Conservation (phyloP, 1,140 invertebrate species). For the Caenorhabditis tropicalis region DNA sequence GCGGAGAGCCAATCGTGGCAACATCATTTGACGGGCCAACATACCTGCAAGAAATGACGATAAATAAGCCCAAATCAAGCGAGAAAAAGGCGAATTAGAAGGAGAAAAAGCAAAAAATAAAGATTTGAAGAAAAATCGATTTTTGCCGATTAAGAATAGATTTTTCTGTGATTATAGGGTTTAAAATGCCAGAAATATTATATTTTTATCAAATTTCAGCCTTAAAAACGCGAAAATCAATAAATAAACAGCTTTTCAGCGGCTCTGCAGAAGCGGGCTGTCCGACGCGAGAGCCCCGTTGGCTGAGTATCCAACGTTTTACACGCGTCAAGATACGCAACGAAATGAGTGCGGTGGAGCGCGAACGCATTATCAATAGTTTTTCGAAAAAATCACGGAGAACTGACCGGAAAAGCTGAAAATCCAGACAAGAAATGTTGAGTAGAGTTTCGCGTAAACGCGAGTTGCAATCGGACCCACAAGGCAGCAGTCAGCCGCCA, state of each 20-base stretch:
- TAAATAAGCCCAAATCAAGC: neutral
- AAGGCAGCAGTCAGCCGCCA: neutral
- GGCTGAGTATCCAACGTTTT: slow-evolving; percentile 15
- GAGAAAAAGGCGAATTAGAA: neutral
- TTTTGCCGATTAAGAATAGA: too few species aligned
- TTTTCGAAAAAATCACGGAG: neutral
- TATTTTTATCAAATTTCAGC: neutral
- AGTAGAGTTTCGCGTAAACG: neutral
- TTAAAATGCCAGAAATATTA: too few species aligned
- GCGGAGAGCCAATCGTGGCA: slow-evolving; percentile 63
- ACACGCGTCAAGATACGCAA: slow-evolving; percentile 28
- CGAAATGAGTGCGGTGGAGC: neutral
- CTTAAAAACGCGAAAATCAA: neutral
- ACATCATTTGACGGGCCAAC: slow-evolving; percentile 61
- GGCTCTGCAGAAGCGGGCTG: neutral
- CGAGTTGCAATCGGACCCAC: neutral
- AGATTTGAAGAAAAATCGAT: too few species aligned
- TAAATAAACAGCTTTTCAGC: neutral
- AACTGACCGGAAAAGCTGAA: neutral
- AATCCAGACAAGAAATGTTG: neutral
- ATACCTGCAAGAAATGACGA: slow-evolving; percentile 57
- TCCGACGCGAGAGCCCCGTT: neutral
- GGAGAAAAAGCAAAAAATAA: neutral
- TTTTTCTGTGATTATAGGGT: too few species aligned
- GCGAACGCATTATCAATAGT: neutral